phyloP scores from a whole-genome alignment of 1,140 invertebrate species.

The Atta texana region DNA sequence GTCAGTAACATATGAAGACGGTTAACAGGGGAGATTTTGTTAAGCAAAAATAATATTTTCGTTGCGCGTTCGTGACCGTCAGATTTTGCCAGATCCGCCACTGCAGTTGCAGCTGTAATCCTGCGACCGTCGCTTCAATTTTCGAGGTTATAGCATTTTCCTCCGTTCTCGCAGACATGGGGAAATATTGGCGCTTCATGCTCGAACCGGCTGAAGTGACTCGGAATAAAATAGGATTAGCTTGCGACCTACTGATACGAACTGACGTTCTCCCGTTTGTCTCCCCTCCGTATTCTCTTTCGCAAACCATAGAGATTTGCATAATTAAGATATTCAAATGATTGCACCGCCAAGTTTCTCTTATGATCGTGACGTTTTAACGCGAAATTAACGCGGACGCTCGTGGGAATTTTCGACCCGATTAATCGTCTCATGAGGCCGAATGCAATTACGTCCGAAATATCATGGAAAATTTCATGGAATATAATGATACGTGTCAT shows the following conservation, averaged over 20 bases:
- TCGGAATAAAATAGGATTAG: conserved; percentile 73
- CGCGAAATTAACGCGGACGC: conserved; percentile 29
- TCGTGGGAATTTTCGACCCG: conserved; percentile 12
- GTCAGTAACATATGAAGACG: not conserved
- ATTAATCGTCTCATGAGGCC: conserved; percentile 35
- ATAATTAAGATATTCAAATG: conserved; percentile 73
- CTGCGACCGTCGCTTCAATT: conserved; percentile 49
- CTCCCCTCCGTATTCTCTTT: not conserved
- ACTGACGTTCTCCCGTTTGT: not conserved
- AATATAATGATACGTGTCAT: not conserved
- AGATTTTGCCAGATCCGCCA: conserved; percentile 28
- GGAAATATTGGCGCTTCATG: conserved; percentile 67
- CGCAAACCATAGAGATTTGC: conserved; percentile 63
- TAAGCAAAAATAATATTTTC: conserved; percentile 38
- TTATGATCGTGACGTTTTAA: conserved; percentile 23
- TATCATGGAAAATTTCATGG: not conserved
- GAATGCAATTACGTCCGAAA: conserved; percentile 15
- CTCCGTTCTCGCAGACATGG: conserved; percentile 20
- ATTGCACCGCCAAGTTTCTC: conserved; percentile 23
- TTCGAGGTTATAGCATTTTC: conserved; percentile 46
- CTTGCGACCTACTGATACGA: conserved; percentile 67
- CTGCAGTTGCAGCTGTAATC: conserved; percentile 50
- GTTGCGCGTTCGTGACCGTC: not conserved
- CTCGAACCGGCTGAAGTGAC: conserved; percentile 67
- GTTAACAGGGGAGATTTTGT: not conserved